Base-by-base conservation (phyloP, 1,140 invertebrate genomes). In the Antheraea pernyi region DNA sequence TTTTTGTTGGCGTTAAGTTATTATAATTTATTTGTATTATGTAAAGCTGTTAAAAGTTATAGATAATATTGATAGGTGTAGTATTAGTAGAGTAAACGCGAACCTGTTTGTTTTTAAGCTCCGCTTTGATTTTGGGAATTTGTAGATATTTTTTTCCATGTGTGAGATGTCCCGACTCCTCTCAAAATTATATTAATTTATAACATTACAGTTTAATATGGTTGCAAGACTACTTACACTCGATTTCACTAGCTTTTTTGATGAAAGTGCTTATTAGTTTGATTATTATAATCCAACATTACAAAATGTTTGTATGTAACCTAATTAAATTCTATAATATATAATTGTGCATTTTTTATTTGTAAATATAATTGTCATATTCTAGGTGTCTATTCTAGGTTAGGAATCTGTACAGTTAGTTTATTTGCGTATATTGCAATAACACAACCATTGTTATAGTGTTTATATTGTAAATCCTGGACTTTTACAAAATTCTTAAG, bases 281-380 rank as follows among this genome's bases (percentile, higher is more conserved):
- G 82, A 84, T 86, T 82, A 89, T 87, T 89, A 89, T 91, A 89
- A 84, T 88, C 85, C 88, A 86, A 88, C 88, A 89, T 90, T 90
- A 90, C 88, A 89, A 89, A 88, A 86, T 87, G 87, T 92, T 92
- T 92, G 87, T 92, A 92, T 91, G 86, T 92, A 92, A 88, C 86
- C 86, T 92, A 90, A 92, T 91, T 92, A 92, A 92, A 92, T 89
- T 91, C 83, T 92, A 92, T 92, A 87, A 91, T 88, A 92, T 91
- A 80, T 68, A 19, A 66, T 68, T 59, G 70, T 62, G 46, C 46
- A 53, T 53, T 53, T 53, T 53, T 53, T 53, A 53, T 53, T 53
- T 53, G 16, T 53, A n/a, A 16, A 53, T 53, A 53, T 53, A 53
- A 53, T 53, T 53, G 16, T 42, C 39, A 53, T 42, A 8, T 42